Base-by-base conservation (phyloP, 2,888 invertebrate genomes). In the Drosophila incognita region DNA sequence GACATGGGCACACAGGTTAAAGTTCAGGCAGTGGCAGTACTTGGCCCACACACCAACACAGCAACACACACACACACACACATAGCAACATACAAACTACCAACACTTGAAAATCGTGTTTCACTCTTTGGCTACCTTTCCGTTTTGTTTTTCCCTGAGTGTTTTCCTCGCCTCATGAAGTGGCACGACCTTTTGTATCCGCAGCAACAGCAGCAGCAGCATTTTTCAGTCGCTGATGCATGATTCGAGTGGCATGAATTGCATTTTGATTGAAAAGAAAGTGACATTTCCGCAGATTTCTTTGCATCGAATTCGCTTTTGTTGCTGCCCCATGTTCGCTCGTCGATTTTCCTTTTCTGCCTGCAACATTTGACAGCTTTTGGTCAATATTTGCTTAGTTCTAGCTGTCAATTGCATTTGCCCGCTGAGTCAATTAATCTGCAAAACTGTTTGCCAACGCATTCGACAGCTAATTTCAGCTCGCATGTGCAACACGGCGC, bases 241-340 rank as follows among this genome's bases (percentile, higher is more conserved):
- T 84, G 15, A 46, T 82, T 85, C 66, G 75, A 87, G 88, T 83
- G 82, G 78, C 86, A 82, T 87, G 89, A 88, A 88, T 89, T 88
- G 87, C 89, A 84, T 84, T 87, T 88, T 88, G 89, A 88, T 88
- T 88, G 88, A 88, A 88, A 89, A 89, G 88, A 88, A 88, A 88
- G 88, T 88, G 88, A 89, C 88, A 89, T 88, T 88, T 88, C 88
- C 88, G 89, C 69, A 87, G 85, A 87, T 82, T 85, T 87, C 87
- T 76, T 78, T 78, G 67, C 73, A 56, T 36, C 49, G n/a, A 15
- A 46, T 46, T 27, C 18, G 51, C 29, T n/a, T 51, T 31, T 49
- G 40, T 31, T 60, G 56, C 61, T 67, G 67, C 59, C 65, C 42
- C 40, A 57, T 42, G 31, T 31, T 21, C 57, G 11, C 21, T 21